Base-by-base conservation (phyloP, 2,113 vertebrate species). In the Chionis minor region DNA sequence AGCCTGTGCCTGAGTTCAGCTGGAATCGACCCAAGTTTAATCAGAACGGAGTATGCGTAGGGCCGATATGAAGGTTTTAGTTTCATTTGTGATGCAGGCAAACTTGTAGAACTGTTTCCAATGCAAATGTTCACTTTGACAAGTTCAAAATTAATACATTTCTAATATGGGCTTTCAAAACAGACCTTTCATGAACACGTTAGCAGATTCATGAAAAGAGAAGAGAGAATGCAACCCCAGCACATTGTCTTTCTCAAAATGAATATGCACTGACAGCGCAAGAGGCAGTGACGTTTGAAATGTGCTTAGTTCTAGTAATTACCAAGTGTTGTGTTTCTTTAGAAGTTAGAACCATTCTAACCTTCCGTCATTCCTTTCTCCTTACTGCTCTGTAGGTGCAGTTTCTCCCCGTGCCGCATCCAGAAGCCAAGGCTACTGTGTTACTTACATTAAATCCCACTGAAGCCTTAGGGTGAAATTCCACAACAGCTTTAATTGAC, bases 321-420 rank as follows among this genome's bases (percentile, higher is more conserved):
- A 88, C 84, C 42, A 56, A 94, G 89, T 38, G 78, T 15, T 85
- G 66, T 58, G 83, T 69, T 95, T 73, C 92, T 92, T 92, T 38
- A 91, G 92, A 96, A 94, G 91, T 61, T 14, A 20, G 38, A 87
- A 66, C 81, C 32, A 5, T 44, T 78, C 94, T 96, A 72, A 97
- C 92, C 95, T 94, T 95, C 94, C 92, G 83, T 96, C 95, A 93
- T 97, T 95, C 96, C 92, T 96, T 94, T 94, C 96, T 93, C 61
- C 86, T 93, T 88, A 93, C 75, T 72, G 65, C 94, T 94, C 82
- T 4, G 1, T 23, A 75, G 80, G 81, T 75, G 83, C 91, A 87
- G 89, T 91, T 96, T 93, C 86, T 95, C 94, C 77, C 88, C 73
- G 2, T 49, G 61, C 94, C 86, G 12, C 90, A 72, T n/a, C 2